Conservation (phyloP, 92 coral and sea anemone species). For the Parazoanthus swiftii region DNA sequence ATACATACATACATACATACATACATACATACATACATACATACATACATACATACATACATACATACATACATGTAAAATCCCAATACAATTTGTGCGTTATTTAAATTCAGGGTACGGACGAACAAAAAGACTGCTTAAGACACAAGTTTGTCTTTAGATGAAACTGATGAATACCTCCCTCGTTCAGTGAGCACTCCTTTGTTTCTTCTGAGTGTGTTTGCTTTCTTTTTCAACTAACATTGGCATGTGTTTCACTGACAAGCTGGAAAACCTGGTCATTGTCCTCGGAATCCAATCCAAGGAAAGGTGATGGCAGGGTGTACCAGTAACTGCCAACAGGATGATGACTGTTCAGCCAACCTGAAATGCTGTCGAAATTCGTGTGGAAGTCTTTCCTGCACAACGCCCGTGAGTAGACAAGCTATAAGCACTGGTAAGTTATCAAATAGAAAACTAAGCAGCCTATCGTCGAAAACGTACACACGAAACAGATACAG, state of each 20-base stretch:
- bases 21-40: too few species aligned
- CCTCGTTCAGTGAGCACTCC: too few species aligned
- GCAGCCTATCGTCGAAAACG: too few species aligned
- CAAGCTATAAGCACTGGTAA: constrained; percentile 16
- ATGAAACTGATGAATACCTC: too few species aligned
- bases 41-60: too few species aligned
- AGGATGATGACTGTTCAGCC: constrained; percentile 35
- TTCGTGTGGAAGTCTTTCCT: constrained; percentile 23
- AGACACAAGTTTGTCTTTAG: too few species aligned
- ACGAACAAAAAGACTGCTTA: too few species aligned
- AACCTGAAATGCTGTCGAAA: constrained; percentile 33
- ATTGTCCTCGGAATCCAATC: constrained; percentile 13
- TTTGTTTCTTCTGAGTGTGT: not conserved
- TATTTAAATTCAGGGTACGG: too few species aligned
- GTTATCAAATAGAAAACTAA: not conserved
- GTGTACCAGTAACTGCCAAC: constrained; percentile 27
- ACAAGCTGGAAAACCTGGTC: constrained; percentile 39
- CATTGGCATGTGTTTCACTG: not conserved
- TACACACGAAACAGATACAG: too few species aligned
- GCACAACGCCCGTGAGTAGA: constrained; percentile 17
- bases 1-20: too few species aligned
- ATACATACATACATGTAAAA: too few species aligned
- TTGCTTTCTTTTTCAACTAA: not conserved
- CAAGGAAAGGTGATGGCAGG: not conserved
- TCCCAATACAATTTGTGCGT: too few species aligned